Evolutionary conservation across 2,113 vertebrate species (phyloP).

Genomic region (Misgurnus mizolepis): DNA sequence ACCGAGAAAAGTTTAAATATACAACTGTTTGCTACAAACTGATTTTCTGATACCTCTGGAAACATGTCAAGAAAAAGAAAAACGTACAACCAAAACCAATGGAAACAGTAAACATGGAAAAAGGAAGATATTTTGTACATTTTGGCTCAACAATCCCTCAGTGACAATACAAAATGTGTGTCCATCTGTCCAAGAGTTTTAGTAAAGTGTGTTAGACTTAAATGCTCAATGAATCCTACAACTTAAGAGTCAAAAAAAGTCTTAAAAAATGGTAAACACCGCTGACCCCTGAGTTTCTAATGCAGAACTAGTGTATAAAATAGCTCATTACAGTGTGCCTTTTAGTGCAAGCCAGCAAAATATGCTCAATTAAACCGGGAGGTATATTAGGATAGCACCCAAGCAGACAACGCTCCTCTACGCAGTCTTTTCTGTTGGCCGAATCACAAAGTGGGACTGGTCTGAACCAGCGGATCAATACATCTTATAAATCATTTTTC

Average conservation of each 20-base stretch:
- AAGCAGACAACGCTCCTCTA: conserved; percentile 70
- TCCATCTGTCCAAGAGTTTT: conserved; percentile 70
- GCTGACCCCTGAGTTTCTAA: conserved; percentile 83
- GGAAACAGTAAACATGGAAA: conserved; percentile 41
- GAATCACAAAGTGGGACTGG: conserved; percentile 64
- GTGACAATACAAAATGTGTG: conserved; percentile 62
- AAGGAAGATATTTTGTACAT: conserved; percentile 54
- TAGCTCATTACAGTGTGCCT: conserved; percentile 80
- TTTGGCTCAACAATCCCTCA: conserved; percentile 73
- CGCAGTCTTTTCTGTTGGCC: conserved; percentile 66
- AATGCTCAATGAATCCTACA: conserved; percentile 56
- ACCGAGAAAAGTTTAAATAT: conserved; percentile 66
- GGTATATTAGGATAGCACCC: conserved; percentile 82
- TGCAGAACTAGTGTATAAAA: conserved; percentile 81
- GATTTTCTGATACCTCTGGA: conserved; percentile 60
- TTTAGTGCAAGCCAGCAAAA: conserved; percentile 83
- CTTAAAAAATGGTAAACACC: conserved; percentile 80
- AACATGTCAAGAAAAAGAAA: conserved; percentile 53
- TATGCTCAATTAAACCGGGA: conserved; percentile 77
- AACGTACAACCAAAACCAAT: conserved; percentile 62
- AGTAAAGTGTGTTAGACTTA: conserved; percentile 67
- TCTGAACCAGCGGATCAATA: conserved; percentile 71
- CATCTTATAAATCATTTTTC: conserved; percentile 67
- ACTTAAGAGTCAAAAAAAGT: conserved; percentile 32
- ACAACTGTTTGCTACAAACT: conserved; percentile 65